Conservation (phyloP, 92 coral and sea anemone genomes). For the Palythoa grandis region DNA sequence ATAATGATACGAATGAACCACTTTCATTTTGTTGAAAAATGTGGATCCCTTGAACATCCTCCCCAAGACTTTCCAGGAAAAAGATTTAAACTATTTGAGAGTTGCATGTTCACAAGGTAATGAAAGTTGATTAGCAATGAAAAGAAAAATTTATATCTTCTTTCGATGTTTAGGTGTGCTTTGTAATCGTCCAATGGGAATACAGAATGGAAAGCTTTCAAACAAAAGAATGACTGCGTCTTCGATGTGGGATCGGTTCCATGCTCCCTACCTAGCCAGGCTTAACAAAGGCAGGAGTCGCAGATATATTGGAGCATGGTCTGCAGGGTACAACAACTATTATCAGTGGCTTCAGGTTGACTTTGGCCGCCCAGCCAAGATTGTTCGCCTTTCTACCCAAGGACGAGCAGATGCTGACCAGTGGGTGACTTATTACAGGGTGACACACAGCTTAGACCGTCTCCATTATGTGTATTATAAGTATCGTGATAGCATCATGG, state of each 20-base stretch:
- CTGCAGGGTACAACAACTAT: slow-evolving; percentile 34
- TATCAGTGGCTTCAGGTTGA: slow-evolving; percentile 36
- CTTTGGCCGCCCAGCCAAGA: slow-evolving; percentile 46
- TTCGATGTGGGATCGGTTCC: slow-evolving; percentile 20
- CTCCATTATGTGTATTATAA: slow-evolving; percentile 26
- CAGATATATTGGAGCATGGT: slow-evolving; percentile 47
- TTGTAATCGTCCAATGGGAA: slow-evolving; percentile 42
- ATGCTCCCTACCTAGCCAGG: slow-evolving; percentile 48
- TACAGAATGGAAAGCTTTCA: slow-evolving; percentile 30
- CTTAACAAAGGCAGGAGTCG: slow-evolving; percentile 34
- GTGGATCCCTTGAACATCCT: no score
- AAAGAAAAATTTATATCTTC: background rate
- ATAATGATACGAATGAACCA: no score
- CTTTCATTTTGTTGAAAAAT: no score
- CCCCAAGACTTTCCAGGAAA: no score
- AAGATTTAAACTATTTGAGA: background rate
- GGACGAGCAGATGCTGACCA: slow-evolving; percentile 41
- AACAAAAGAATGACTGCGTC: slow-evolving; percentile 40
- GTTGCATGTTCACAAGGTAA: background rate
- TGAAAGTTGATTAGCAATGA: background rate
- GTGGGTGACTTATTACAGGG: slow-evolving; percentile 42
- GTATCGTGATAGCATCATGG: slow-evolving; percentile 15
- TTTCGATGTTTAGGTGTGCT: slow-evolving; percentile 10
- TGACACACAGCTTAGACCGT: slow-evolving; percentile 37
- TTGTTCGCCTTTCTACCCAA: slow-evolving; percentile 42